A percentile compares a stretch with the other conserved stretches of the same genome.
phyloP scores from a whole-genome alignment of 2,888 invertebrate species.

The Magallana nippona region DNA sequence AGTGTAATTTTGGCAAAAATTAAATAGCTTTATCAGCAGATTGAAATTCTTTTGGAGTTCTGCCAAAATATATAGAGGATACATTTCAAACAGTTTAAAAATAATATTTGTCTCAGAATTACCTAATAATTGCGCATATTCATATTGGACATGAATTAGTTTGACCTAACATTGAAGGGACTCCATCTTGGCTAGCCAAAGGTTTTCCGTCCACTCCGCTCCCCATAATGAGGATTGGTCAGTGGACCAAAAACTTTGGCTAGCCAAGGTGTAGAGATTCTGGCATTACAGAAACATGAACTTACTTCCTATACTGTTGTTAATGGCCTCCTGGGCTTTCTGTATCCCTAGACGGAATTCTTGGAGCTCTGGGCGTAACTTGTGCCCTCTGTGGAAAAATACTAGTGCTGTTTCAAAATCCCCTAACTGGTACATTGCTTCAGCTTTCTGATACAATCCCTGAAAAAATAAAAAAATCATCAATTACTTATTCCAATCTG shows the following conservation, averaged over 20 bases:
- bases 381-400: constrained; percentile 92
- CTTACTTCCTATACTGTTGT: constrained; percentile 89
- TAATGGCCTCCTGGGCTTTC: constrained; percentile 95
- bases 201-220: too few relatives aligned
- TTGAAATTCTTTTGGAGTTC: too few relatives aligned
- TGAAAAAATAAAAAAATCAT: constrained; percentile 48
- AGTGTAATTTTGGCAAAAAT: not conserved
- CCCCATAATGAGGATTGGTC: too few relatives aligned
- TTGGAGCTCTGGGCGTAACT: constrained; percentile 90
- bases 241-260: not conserved
- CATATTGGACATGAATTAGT: too few relatives aligned
- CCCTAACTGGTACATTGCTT: constrained; percentile 93
- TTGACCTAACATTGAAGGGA: too few relatives aligned
- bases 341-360: constrained; percentile 89
- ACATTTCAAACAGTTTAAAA: too few relatives aligned
- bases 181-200: too few relatives aligned
- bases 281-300: not conserved
- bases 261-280: too few relatives aligned
- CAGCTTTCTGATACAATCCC: constrained; percentile 94
- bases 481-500: not conserved
- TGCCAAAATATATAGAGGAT: too few relatives aligned
- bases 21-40: too few relatives aligned
- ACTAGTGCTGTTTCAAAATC: constrained; percentile 96
- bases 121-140: too few relatives aligned
- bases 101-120: too few relatives aligned